These are phyloP conservation scores for Macrotrachela quadricornifera DNA, from an alignment of 1,140 invertebrate genomes.

Conservation along the genomic window DNA sequence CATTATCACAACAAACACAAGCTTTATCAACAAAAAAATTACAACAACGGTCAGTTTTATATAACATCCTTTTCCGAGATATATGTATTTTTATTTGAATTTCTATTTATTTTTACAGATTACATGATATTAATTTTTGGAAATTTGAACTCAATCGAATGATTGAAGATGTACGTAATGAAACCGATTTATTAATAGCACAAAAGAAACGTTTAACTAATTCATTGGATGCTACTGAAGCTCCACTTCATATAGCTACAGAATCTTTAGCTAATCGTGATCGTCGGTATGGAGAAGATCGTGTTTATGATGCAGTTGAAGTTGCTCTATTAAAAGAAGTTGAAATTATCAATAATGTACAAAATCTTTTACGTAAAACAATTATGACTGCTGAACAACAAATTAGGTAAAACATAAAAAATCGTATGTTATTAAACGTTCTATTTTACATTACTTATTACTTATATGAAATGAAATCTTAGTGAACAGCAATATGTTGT, in stretches of 20 bases:
- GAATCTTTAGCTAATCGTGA: constrained; percentile 45
- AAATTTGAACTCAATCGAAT: constrained; percentile 29
- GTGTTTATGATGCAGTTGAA: constrained; percentile 56
- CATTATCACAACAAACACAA: constrained; percentile 12
- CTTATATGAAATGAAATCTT: no score
- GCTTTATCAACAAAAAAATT: constrained; percentile 27
- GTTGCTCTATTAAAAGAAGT: constrained; percentile 43
- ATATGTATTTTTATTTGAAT: constrained; percentile 10
- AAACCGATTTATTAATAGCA: constrained; percentile 24
- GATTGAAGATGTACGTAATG: constrained; percentile 25
- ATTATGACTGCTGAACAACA: constrained; percentile 47
- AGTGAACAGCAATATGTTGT: no score
- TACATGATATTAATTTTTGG: constrained; percentile 31
- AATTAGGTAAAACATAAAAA: constrained; percentile 29
- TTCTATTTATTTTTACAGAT: constrained; percentile 16
- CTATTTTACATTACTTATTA: no score
- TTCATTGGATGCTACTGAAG: constrained; percentile 23
- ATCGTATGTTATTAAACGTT: neutral
- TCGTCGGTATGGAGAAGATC: constrained; percentile 48
- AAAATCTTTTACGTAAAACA: constrained; percentile 29
- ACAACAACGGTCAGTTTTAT: no score
- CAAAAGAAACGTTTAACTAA: constrained; percentile 28
- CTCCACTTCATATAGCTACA: constrained; percentile 28
- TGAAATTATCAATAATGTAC: constrained; percentile 32
- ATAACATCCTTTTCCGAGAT: no score